A percentile compares a stretch with the other conserved stretches of the same genome.
Conservation (phyloP, 2,113 vertebrate species). For the Accipiter virgatus region DNA sequence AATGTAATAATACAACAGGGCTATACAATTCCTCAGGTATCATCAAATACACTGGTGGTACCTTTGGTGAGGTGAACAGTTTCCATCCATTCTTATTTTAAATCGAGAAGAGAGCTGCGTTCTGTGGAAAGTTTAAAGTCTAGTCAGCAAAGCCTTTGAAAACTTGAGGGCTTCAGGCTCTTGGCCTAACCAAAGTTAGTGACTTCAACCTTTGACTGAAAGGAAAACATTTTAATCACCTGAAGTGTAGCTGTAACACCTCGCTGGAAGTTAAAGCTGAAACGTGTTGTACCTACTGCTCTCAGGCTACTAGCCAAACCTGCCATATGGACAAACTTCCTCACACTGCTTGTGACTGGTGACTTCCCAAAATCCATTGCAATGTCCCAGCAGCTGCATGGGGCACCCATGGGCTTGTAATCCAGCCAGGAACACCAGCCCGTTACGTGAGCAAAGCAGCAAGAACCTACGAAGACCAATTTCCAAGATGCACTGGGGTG, state of each 20-base stretch:
- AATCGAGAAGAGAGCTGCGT: background rate
- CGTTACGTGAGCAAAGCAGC: rapidly evolving
- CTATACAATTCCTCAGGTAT: background rate
- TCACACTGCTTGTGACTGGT: rapidly evolving
- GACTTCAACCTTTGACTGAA: background rate
- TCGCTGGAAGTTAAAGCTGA: background rate
- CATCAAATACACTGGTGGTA: background rate
- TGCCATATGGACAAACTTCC: background rate
- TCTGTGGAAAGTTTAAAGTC: background rate
- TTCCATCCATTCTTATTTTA: background rate
- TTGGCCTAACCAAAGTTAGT: background rate
- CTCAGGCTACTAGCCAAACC: background rate
- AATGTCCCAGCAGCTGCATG: background rate
- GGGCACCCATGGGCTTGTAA: background rate
- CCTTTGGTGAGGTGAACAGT: background rate
- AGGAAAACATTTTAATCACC: background rate
- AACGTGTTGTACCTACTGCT: background rate
- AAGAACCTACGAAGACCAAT: background rate
- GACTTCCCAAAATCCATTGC: background rate
- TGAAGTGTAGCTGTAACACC: background rate
- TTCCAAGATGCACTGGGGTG: background rate
- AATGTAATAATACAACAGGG: background rate
- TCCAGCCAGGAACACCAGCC: background rate
- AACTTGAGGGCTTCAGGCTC: background rate
- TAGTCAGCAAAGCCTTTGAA: background rate